Evolutionary conservation across 1,140 invertebrate genomes (phyloP), one percentile per base, ranked within the genome.

Genomic region (Hycleus cichorii): DNA sequence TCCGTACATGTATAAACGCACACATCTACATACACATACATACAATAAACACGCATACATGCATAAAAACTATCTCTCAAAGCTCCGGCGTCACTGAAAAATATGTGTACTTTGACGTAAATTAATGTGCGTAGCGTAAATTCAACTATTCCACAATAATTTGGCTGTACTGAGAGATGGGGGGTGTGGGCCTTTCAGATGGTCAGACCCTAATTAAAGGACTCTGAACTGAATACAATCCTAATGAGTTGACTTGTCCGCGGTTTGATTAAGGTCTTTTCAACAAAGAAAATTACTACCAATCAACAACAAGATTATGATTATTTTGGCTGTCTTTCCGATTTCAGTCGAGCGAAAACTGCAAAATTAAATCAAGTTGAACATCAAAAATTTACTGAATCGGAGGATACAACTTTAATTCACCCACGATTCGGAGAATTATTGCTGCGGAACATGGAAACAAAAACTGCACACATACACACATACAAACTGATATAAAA

Each of bases 91-190:
- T 69, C 64, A 65, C 63, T 67, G 70, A 73, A 71, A 73, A 72
- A 73, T 72, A 70, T 73, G 69, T 69, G 70, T 71, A 70, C 69
- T 71, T 73, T 73, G 70, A 72, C 71, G 69, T 72, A 68, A 72
- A 73, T 73, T 73, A 73, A 73, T 73, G 71, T 72, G 70, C 71
- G 71, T 71, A 64, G 58, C 69, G 69, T 69, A 70, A 71, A 73
- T 73, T 73, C 68, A 71, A 73, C 69, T 73, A 72, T 73, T 72
- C 69, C 62, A 67, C 68, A 66, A 70, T 73, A 69, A 72, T 71
- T 73, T 71, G 63, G 64, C 66, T 68, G 63, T 68, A 68, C 67
- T 63, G 46, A 39, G 61, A 69, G 64, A 68, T 69, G 69, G 63
- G 62, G 62, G 63, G 57, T 18, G 18, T 32, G 32, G 32, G 4